Conservation (phyloP, 2,797 vertebrate genomes). For the Rhynchonycteris naso region DNA sequence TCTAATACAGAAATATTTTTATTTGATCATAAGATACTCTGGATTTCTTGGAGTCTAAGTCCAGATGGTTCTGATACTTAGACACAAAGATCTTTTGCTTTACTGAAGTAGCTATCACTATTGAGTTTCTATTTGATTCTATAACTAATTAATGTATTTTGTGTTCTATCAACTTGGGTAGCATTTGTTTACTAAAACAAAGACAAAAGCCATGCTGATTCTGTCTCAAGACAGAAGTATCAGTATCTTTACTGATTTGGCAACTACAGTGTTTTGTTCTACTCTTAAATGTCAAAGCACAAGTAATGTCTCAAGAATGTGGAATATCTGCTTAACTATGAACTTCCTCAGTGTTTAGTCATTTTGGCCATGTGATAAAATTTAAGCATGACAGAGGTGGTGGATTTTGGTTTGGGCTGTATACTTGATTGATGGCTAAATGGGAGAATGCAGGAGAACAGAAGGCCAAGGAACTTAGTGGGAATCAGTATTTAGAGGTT, state of each 20-base stretch:
- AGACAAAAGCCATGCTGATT: conserved; percentile 15
- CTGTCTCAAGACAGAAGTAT: not conserved
- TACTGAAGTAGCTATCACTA: not conserved
- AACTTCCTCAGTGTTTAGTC: conserved; percentile 9
- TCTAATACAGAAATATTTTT: conserved; percentile 25
- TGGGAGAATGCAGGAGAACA: not conserved
- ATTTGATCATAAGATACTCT: conserved; percentile 13
- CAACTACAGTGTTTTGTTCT: conserved; percentile 10
- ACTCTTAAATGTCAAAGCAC: conserved; percentile 23
- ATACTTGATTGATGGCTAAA: not conserved
- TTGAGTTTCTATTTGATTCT: conserved; percentile 32
- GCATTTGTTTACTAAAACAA: conserved; percentile 35
- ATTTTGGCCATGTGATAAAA: not conserved
- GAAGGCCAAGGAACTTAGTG: not conserved
- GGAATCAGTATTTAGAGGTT: not conserved
- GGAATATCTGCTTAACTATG: conserved; percentile 12
- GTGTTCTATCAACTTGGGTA: not conserved
- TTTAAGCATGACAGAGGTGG: conserved; percentile 11
- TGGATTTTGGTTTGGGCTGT: conserved; percentile 8
- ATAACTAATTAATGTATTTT: conserved; percentile 28
- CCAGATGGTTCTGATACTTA: not conserved
- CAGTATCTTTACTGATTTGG: conserved; percentile 35
- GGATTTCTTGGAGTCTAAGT: not conserved
- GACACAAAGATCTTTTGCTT: not conserved
- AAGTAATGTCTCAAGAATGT: not conserved